Conservation (phyloP, 2,113 vertebrate species). For the Chaetodon trifascialis region DNA sequence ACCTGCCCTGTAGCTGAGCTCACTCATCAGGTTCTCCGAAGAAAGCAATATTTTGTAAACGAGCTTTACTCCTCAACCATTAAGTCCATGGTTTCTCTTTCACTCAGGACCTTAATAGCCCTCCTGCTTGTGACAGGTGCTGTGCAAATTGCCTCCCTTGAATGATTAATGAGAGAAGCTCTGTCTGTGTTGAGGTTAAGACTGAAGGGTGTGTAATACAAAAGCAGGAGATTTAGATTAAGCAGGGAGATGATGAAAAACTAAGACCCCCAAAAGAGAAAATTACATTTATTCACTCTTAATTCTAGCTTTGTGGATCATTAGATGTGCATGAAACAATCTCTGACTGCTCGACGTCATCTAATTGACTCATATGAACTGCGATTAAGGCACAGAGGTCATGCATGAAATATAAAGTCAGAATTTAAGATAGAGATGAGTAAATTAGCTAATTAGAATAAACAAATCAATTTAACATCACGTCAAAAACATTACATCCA, state of each 20-base stretch:
- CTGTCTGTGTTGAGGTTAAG: conserved; percentile 32
- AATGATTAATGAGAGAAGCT: conserved; percentile 77
- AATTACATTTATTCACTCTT: background rate
- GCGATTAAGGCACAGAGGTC: background rate
- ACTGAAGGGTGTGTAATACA: conserved; percentile 38
- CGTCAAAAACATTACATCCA: background rate
- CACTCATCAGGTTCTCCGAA: conserved; percentile 34
- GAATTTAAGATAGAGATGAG: background rate
- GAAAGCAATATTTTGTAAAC: conserved; percentile 70
- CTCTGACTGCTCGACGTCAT: conserved; percentile 22
- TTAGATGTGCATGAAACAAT: conserved; percentile 9
- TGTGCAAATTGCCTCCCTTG: conserved; percentile 71
- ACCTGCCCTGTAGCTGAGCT: conserved; percentile 32
- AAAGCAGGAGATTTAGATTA: conserved; percentile 23
- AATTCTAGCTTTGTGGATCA: conserved; percentile 2
- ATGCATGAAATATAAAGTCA: background rate
- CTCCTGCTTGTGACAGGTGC: conserved; percentile 73
- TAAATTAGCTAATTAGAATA: background rate
- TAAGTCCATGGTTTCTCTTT: conserved; percentile 50
- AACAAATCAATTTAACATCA: background rate
- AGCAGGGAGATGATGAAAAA: conserved; percentile 2
- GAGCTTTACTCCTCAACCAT: conserved; percentile 63
- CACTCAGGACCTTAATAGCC: conserved; percentile 68
- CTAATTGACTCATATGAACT: conserved; percentile 13
- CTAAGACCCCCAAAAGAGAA: background rate